Evolutionary conservation across 2,797 vertebrate genomes (phyloP), one percentile per base, ranked within the genome.

Genomic region (Kryptolebias ocellatus): DNA sequence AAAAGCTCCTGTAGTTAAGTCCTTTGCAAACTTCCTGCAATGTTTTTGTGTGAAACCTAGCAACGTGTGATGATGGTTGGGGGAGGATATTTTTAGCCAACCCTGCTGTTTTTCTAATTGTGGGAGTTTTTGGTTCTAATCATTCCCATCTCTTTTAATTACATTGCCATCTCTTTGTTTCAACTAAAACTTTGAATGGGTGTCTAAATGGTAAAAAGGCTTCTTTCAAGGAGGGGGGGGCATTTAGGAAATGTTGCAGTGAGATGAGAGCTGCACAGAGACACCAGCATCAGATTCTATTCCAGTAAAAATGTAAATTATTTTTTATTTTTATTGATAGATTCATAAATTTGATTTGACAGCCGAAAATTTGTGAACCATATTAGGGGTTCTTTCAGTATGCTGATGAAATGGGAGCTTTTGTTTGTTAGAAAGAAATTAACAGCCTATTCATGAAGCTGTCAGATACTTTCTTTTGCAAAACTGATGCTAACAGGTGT

Each of bases 91-190:
- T 89, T 91, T 90, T 90, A 87, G 83, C 72, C 71, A 67, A 78
- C 78, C 64, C 78, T 78, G 85, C 81, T 80, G 79, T 90, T 90
- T 76, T 80, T 88, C 76, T 87, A 90, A 90, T 91, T 88, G 87
- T 91, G 69, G 75, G 81, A 79, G 87, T 84, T 81, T 71, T 39
- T 77, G 84, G 76, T 87, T 88, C 87, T 64, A 86, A 71, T 85
- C 70, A 70, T 53, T 66, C 70, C 78, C 77, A 50, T 59, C 78
- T 82, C 79, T 68, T 88, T 88, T 89, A 91, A 91, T 90, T 87
- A 85, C 80, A 84, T 62, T 60, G 76, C 60, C 37, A 56, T 65
- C 64, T 77, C 75, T 78, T 83, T 81, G 70, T 87, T 83, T 64
- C 45, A 64, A 74, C 70, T 80, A 83, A 85, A 84, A 77, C 69